Evolutionary conservation across 2,113 vertebrate species (phyloP).

Genomic region (Electrona antarctica): DNA sequence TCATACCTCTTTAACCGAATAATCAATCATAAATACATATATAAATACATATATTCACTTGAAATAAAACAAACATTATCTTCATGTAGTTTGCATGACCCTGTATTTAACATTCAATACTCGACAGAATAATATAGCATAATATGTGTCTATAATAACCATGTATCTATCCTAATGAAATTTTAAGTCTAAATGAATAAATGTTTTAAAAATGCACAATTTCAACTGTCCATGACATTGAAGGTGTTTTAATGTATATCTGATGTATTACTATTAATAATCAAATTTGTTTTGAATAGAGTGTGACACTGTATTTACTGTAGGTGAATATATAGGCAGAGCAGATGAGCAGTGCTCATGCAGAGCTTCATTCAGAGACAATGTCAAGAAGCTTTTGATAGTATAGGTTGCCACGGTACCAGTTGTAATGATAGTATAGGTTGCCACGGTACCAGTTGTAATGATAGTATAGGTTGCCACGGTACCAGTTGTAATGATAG

Average conservation of each 20-base stretch:
- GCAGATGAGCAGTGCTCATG: slow-evolving; percentile 46
- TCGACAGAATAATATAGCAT: neutral
- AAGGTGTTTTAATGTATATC: slow-evolving; percentile 58
- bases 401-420: slow-evolving; percentile 72
- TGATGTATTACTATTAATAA: slow-evolving; percentile 38
- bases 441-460: no score
- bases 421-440: slow-evolving; percentile 42
- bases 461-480: no score
- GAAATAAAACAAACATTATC: no score
- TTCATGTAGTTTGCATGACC: no score
- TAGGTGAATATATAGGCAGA: slow-evolving; percentile 45
- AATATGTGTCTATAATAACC: slow-evolving; percentile 9
- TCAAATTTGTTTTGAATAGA: slow-evolving; percentile 40
- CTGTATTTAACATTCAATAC: neutral
- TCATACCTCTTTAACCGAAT: no score
- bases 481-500: no score
- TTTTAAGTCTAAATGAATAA: slow-evolving; percentile 5
- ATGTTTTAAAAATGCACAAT: slow-evolving; percentile 27
- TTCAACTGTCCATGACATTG: slow-evolving; percentile 19
- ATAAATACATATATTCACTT: no score
- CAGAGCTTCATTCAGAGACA: slow-evolving; percentile 56
- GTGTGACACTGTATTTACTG: slow-evolving; percentile 54
- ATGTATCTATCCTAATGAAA: slow-evolving; percentile 3
- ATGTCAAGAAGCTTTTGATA: slow-evolving; percentile 70
- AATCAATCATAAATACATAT: no score